phyloP scores from a whole-genome alignment of 1,140 invertebrate genomes.

The Drosophila takahashii region DNA sequence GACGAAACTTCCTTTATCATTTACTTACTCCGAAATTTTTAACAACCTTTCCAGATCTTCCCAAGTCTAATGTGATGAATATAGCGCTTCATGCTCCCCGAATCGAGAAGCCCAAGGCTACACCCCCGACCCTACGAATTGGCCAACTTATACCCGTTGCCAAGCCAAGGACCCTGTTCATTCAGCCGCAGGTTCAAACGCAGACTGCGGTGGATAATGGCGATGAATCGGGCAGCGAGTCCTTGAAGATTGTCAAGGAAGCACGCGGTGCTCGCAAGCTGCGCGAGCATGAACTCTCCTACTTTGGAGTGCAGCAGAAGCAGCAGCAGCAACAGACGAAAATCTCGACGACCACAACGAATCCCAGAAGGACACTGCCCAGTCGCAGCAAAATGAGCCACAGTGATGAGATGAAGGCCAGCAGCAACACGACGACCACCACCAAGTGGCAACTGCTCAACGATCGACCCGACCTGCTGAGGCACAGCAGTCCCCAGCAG shows the following conservation, averaged over 20 bases:
- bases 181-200: constrained; percentile 49
- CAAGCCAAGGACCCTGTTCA: constrained; percentile 72
- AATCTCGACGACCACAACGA: constrained; percentile 32
- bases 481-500: constrained; percentile 75
- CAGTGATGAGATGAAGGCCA: constrained; percentile 29
- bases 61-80: constrained; percentile 82
- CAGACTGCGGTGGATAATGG: constrained; percentile 25
- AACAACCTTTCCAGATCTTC: constrained; percentile 61
- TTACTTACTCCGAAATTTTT: neutral
- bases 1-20: no score
- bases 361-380: constrained; percentile 66
- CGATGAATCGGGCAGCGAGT: constrained; percentile 60
- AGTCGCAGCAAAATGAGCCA: constrained; percentile 57
- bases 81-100: constrained; percentile 78
- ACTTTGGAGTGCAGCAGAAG: constrained; percentile 83
- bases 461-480: constrained; percentile 79
- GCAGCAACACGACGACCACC: constrained; percentile 38
- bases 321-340: constrained; percentile 28
- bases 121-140: constrained; percentile 55
- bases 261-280: constrained; percentile 84
- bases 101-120: constrained; percentile 51
- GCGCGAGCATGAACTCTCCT: constrained; percentile 84
- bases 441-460: constrained; percentile 79
- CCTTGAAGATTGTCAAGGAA: constrained; percentile 80
- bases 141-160: constrained; percentile 69